Base-by-base conservation (phyloP, 2,797 vertebrate species). In the Brachymystax lenok region DNA sequence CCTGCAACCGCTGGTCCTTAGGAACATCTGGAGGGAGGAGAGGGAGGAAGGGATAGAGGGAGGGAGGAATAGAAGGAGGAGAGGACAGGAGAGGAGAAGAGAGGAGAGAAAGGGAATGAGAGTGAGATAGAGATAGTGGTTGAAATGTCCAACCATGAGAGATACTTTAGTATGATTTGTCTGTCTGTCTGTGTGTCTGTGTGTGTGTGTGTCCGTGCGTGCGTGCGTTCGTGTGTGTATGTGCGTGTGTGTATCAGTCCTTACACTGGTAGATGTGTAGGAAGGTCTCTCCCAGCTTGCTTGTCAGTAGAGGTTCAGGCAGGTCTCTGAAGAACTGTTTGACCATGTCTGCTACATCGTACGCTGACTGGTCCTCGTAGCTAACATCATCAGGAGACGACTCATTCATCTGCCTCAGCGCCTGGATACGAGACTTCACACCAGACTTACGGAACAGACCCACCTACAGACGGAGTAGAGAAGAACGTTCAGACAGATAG, bases 201-300 rank as follows among this genome's bases (percentile, higher is more conserved):
- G 59, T 8, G 59, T 1, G 35, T 63, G 59, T 1, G 17, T 63
- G 59, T 3, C 30, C 19, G 66, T 5, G 64, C 17, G 27, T 5
- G 28, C 35, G 67, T 2, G 54, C 52, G 46, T 5, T 6, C 21
- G 50, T 33, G 13, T 28, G 73, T 14, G 14, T 46, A 19, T 52
- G 17, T 68, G 46, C 19, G 5, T 54, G 33, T 74, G n/a, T 50
- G 52, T 69, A 8, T 19, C 1, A 52, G 61, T 74, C 51, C 96
- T 97, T 94, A 99, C 98, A 98, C 66, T 99, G 98, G 79, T 99
- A 99, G 82, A 99, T 99, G 78, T 99, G 97, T 61, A 99, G 97
- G 86, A 99, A 99, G 79, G 97, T 99, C 90, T 99, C 97, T 50
- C 97, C 97, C 35, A 99, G 94, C 85, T 99, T 99, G 94, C 95